Conservation (phyloP, 2,797 vertebrate species). For the Peromyscus aztecus region DNA sequence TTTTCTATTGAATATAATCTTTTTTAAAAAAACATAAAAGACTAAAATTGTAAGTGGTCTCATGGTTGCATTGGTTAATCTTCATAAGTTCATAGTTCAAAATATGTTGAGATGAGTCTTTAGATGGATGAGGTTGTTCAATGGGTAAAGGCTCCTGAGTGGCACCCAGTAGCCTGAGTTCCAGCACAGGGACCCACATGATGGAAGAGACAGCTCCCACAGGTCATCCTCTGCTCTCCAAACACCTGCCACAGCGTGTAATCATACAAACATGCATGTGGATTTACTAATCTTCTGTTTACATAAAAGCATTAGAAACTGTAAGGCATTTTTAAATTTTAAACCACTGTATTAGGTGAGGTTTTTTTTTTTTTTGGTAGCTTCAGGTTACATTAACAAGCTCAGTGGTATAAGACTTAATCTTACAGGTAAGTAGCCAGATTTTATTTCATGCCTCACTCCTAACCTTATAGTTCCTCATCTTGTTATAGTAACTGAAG, state of each 20-base stretch:
- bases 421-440: neutral
- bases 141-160: neutral
- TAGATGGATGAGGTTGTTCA: neutral
- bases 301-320: neutral
- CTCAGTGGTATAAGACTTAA: neutral
- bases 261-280: neutral
- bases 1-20: neutral
- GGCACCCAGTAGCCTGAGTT: neutral
- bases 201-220: neutral
- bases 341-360: neutral
- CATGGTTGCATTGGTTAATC: neutral
- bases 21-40: neutral
- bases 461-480: neutral
- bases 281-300: neutral
- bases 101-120: neutral
- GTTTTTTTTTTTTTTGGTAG: neutral
- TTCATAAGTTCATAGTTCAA: slow-evolving; percentile 1
- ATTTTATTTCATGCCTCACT: neutral
- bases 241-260: neutral
- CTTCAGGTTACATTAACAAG: neutral
- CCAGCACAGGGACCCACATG: neutral
- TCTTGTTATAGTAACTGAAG: neutral
- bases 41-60: slow-evolving; percentile 40
- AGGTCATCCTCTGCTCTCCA: neutral
- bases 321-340: neutral